These are phyloP conservation scores for Grallaria varia DNA, from an alignment of 2,113 vertebrate species.

Conservation along the genomic window DNA sequence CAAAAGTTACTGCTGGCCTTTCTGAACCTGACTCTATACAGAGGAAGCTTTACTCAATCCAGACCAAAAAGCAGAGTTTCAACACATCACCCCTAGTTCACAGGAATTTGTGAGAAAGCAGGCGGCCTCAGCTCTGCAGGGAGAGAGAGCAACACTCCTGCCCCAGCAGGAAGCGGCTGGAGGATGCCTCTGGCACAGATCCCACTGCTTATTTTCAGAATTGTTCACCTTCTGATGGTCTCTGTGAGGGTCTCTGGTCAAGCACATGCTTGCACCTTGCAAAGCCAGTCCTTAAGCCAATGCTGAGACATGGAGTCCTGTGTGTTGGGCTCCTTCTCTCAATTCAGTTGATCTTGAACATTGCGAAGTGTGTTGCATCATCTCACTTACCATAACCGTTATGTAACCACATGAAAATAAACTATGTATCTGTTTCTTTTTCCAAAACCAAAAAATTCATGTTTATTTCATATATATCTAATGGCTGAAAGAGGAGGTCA, in stretches of 20 bases:
- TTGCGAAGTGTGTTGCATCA: background rate
- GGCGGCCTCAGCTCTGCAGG: rapidly evolving
- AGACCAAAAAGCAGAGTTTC: background rate
- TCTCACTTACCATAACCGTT: background rate
- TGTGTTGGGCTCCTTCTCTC: background rate
- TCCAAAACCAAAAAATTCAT: background rate
- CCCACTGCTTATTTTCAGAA: background rate
- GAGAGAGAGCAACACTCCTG: background rate
- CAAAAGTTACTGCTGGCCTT: background rate
- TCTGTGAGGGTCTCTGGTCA: background rate
- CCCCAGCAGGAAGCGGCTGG: background rate
- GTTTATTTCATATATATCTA: background rate
- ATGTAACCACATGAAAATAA: background rate
- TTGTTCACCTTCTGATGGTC: background rate
- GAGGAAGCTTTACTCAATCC: background rate
- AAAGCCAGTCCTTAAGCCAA: background rate
- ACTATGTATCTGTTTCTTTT: background rate
- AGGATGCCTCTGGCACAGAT: background rate
- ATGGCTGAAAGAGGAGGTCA: background rate
- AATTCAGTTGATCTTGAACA: background rate
- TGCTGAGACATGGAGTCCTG: background rate
- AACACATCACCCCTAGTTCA: background rate
- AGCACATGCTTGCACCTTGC: background rate
- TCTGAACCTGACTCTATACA: background rate
- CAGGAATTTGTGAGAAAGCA: background rate